phyloP scores from a whole-genome alignment of 2,888 invertebrate species.

The Xiphydria camelus region DNA sequence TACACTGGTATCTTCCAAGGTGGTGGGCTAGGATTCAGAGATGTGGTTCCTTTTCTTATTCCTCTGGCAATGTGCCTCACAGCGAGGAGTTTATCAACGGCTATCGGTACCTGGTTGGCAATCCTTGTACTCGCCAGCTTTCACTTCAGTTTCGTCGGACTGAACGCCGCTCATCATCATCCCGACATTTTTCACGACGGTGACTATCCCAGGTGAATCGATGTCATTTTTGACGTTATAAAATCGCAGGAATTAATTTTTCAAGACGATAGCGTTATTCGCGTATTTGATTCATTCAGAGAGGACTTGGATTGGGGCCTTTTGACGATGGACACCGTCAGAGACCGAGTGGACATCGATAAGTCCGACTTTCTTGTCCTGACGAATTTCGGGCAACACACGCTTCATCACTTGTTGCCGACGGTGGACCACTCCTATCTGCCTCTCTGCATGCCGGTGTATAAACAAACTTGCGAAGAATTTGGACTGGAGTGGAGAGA shows the following conservation, averaged over 20 bases:
- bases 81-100: slow-evolving; percentile 45
- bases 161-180: slow-evolving; percentile 80
- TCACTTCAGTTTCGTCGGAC: slow-evolving; percentile 66
- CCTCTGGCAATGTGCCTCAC: slow-evolving; percentile 58
- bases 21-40: slow-evolving; percentile 39
- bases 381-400: slow-evolving; percentile 77
- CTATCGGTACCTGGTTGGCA: slow-evolving; percentile 62
- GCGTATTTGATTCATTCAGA: no score
- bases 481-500: slow-evolving; percentile 61
- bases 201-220: no score
- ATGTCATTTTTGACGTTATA: no score
- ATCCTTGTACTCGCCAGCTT: slow-evolving; percentile 64
- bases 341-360: slow-evolving; percentile 71
- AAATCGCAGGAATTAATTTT: no score
- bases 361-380: slow-evolving; percentile 69
- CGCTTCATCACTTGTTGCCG: slow-evolving; percentile 80
- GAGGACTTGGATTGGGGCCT: slow-evolving; percentile 74
- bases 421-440: slow-evolving; percentile 77
- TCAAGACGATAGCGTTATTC: no score
- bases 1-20: slow-evolving; percentile 27
- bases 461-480: slow-evolving; percentile 67
- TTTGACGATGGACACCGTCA: slow-evolving; percentile 73
- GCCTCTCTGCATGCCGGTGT: slow-evolving; percentile 66
- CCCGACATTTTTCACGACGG: slow-evolving; percentile 80
- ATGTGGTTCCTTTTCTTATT: slow-evolving; percentile 50